Evolutionary conservation across 2,797 vertebrate genomes (phyloP).

Genomic region (Aeoliscus strigatus): DNA sequence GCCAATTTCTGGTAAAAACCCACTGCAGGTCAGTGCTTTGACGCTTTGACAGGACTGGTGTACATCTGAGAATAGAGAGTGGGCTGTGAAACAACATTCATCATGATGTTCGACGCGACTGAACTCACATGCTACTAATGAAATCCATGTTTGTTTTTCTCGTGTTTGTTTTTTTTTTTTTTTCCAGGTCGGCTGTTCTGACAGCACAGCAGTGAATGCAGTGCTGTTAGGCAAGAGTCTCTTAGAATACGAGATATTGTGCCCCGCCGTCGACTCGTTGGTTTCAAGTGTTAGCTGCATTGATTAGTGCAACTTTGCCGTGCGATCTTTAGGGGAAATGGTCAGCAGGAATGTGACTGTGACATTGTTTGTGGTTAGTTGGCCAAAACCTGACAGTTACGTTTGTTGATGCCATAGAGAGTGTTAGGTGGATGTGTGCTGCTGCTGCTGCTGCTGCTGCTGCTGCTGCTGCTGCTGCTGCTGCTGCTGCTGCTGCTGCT

Average conservation of each 20-base stretch:
- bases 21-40: constrained; percentile 27
- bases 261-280: constrained; percentile 14
- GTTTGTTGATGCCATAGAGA: no score
- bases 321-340: constrained; percentile 40
- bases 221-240: constrained; percentile 48
- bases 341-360: constrained; percentile 61
- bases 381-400: constrained; percentile 19
- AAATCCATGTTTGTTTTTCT: constrained; percentile 55
- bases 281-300: constrained; percentile 27
- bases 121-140: constrained; percentile 47
- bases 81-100: constrained; percentile 52
- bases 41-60: constrained; percentile 9
- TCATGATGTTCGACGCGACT: constrained; percentile 30
- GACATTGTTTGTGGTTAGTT: constrained; percentile 31
- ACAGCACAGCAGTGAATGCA: constrained; percentile 62
- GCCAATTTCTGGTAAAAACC: constrained; percentile 1
- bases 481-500: no score
- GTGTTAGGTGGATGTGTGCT: no score
- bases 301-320: constrained; percentile 20
- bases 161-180: constrained; percentile 55
- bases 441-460: constrained; percentile 23
- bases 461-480: no score
- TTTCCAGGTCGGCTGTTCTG: constrained; percentile 69
- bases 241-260: constrained; percentile 49
- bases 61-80: constrained; percentile 53